A percentile compares a stretch with the other conserved stretches of the same genome.
These are phyloP conservation scores for Pentalonia nigronervosa DNA, from an alignment of 1,140 invertebrate genomes.

Conservation along the genomic window DNA sequence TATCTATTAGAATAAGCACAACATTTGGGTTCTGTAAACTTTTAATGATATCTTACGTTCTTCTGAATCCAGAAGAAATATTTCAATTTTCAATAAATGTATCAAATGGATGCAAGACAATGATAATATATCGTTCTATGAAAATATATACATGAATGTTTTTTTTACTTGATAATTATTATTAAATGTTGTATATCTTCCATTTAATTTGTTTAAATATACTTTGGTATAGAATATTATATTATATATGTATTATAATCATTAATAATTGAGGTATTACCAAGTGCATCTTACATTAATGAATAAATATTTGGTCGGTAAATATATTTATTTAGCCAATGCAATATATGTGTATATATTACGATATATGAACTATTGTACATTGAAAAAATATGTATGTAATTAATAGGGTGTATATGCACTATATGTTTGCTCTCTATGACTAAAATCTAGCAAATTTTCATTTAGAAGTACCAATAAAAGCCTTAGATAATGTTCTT, in stretches of 20 bases:
- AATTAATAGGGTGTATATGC: too few species aligned
- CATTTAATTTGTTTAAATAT: too few species aligned
- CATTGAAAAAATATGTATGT: background rate
- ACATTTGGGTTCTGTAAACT: constrained; percentile 28
- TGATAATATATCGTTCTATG: background rate
- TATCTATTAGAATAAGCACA: constrained; percentile 51
- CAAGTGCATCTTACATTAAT: background rate
- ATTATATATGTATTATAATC: background rate
- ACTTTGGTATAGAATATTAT: background rate
- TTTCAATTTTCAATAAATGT: constrained; percentile 22
- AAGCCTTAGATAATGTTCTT: background rate
- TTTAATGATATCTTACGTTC: constrained; percentile 29
- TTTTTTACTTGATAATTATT: background rate
- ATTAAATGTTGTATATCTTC: background rate
- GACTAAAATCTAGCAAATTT: background rate
- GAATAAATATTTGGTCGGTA: background rate
- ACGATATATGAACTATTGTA: background rate
- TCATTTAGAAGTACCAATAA: background rate
- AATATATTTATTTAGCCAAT: background rate
- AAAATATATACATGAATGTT: background rate
- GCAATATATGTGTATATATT: background rate
- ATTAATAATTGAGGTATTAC: background rate
- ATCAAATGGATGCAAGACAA: background rate
- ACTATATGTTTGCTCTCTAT: background rate
- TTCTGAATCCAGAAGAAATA: background rate